Base-by-base conservation (phyloP, 2,797 vertebrate genomes). In the Australoheros facetus region DNA sequence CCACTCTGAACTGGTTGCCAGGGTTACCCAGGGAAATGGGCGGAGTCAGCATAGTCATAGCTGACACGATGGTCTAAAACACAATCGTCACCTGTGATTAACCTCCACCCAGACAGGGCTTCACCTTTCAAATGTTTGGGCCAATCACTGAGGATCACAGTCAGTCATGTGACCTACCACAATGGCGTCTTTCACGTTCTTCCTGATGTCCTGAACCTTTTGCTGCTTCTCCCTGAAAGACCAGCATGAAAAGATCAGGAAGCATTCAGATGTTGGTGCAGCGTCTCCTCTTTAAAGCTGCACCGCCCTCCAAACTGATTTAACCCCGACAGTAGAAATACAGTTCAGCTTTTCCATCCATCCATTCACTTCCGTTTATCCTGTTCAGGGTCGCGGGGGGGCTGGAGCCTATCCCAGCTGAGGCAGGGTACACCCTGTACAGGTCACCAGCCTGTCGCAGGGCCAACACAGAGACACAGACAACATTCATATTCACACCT, bases 141-240 rank as follows among this genome's bases (percentile, higher is more conserved):
- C 19, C 39, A 26, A 30, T 64, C 3, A 23, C 56, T 59, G 19
- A 56, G 56, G 1, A 8, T 28, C 19, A n/a, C 21, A 6, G 14
- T 56, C 34, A 75, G n/a, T 84, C 72, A 91, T 77, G 72, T 78
- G 78, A 94, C 98, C 95, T 93, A 99, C 98, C 96, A 99, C 98
- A 26, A 99, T 98, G 53, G 98, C 98, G 75, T 99, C 98, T 95
- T 99, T 99, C 89, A 99, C 97, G 81, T 99, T 99, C 96, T 98
- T 99, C 93, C 98, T 95, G 92, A 99, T 99, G 95, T 99, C 98
- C 93, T 97, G 96, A 85, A 96, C 95, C 95, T 99, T 99, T 95
- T 98, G 95, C 93, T 98, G 96, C 95, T 99, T 99, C 95, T 99
- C 98, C 94, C 98, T 99, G 94, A 86, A 94, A 86, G 26, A 66